phyloP scores from a whole-genome alignment of 2,113 vertebrate species.

The Erythrocercus mccallii region DNA sequence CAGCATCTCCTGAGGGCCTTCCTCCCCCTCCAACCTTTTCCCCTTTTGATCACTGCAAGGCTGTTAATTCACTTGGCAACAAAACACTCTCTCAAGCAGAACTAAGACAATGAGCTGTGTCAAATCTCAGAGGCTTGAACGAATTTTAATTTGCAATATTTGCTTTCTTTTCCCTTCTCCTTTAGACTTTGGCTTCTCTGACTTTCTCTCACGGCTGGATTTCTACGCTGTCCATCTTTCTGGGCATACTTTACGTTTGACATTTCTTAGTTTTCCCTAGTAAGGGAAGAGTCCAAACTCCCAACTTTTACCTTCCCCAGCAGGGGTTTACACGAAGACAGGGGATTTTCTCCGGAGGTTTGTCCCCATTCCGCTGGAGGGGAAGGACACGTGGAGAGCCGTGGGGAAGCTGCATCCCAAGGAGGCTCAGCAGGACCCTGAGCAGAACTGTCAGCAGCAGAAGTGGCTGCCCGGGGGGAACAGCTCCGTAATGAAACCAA shows the following conservation, averaged over 20 bases:
- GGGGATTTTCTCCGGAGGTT: background rate
- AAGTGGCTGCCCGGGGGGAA: constrained; percentile 5
- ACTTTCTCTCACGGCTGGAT: background rate
- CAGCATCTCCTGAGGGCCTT: background rate
- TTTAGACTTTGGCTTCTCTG: background rate
- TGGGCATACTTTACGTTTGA: background rate
- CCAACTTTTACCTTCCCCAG: accelerated
- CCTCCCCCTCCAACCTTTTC: background rate
- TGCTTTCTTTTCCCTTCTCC: background rate
- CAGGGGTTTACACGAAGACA: background rate
- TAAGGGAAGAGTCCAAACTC: background rate
- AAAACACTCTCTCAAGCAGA: background rate
- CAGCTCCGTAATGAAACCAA: constrained; percentile 5
- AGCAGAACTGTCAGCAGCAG: constrained; percentile 58
- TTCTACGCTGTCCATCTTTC: background rate
- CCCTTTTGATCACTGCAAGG: background rate
- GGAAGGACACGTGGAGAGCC: background rate
- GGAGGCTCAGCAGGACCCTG: background rate
- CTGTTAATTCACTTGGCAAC: background rate
- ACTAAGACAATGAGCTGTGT: background rate
- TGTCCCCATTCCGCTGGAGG: background rate
- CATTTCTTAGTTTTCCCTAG: background rate
- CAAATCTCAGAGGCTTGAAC: background rate
- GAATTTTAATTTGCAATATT: background rate
- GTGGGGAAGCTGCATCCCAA: background rate